Base-by-base conservation (phyloP, 2,888 invertebrate species). In the Microctonus hyperodae region DNA sequence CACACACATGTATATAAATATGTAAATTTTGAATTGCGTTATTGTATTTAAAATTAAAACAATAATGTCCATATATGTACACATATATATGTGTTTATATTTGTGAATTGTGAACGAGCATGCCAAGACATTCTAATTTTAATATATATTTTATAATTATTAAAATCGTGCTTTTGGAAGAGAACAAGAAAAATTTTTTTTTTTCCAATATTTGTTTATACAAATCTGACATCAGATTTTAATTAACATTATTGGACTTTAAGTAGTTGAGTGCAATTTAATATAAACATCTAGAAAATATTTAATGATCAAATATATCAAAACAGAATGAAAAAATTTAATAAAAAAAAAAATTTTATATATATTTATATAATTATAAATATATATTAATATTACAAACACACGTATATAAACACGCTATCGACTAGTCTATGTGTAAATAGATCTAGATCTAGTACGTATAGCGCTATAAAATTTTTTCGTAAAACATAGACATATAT, bases 61-160 rank as follows among this genome's bases (percentile, higher is more conserved):
- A 16, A 44, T 44, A 7, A 28, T 44, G 16, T 44, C 16, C 16
- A 44, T n/a, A 44, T n/a, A 44, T 16, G 16, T 20, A 44, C 16
- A 44, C 16, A 44, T n/a, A 44, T 62, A 28, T 58, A 33, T 68
- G 73, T 70, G 56, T 68, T 73, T 72, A 67, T 69, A 69, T 69
- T 75, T 78, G 76, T 79, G 75, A 77, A 71, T 77, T 76, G 78
- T 79, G 77, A 81, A 79, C 74, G 79, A 79, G 81, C 83, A 83
- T 83, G 83, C 82, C 79, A 82, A 81, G 78, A 83, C 82, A 83
- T 81, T 81, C 83, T 82, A 25, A 53, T 73, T 73, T 33, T 33
- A n/a, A 25, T 28, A 11, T 56, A 20, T 56, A 9, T 33, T 13
- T 20, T 33, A 33, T 20, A 56, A 22, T 28, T 56, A 33, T 35